These are phyloP conservation scores for Xylota segnis DNA, from an alignment of 2,888 invertebrate species.

Conservation along the genomic window DNA sequence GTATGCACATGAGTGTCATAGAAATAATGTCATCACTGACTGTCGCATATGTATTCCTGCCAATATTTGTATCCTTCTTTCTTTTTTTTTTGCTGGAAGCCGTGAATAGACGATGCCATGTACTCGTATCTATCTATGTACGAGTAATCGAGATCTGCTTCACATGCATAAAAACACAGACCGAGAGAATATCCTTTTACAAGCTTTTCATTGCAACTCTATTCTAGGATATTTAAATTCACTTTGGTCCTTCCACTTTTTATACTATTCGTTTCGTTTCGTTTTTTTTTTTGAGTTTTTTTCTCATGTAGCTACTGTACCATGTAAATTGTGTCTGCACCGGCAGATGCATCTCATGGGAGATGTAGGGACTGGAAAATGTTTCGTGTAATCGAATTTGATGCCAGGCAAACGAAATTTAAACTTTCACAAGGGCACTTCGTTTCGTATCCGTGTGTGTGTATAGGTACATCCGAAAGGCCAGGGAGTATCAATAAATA, in stretches of 20 bases:
- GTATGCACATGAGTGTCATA: conserved; percentile 32
- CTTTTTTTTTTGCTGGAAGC: conserved; percentile 7
- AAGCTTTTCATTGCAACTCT: conserved; percentile 58
- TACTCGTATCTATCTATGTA: too few species aligned
- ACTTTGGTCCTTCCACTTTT: conserved; percentile 66
- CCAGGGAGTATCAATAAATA: conserved; percentile 51
- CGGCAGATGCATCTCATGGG: conserved; percentile 70
- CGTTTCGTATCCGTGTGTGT: conserved; percentile 19
- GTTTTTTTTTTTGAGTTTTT: conserved; percentile 16
- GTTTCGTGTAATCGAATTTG: conserved; percentile 74
- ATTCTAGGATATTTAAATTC: conserved; percentile 72
- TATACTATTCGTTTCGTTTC: conserved; percentile 15
- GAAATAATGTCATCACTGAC: conserved; percentile 22
- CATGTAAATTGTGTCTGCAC: conserved; percentile 71
- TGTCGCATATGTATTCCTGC: conserved; percentile 14
- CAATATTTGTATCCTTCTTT: conserved; percentile 21
- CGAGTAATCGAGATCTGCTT: conserved; percentile 54
- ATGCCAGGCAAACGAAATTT: conserved; percentile 73
- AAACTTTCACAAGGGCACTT: conserved; percentile 66
- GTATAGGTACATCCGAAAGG: background rate
- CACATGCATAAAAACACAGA: conserved; percentile 23
- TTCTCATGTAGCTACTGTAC: conserved; percentile 44
- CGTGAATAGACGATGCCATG: conserved; percentile 43
- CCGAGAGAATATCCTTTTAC: conserved; percentile 53
- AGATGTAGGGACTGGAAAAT: conserved; percentile 60